Conservation (phyloP, 1,140 invertebrate genomes). For the Sarcophaga bullata region DNA sequence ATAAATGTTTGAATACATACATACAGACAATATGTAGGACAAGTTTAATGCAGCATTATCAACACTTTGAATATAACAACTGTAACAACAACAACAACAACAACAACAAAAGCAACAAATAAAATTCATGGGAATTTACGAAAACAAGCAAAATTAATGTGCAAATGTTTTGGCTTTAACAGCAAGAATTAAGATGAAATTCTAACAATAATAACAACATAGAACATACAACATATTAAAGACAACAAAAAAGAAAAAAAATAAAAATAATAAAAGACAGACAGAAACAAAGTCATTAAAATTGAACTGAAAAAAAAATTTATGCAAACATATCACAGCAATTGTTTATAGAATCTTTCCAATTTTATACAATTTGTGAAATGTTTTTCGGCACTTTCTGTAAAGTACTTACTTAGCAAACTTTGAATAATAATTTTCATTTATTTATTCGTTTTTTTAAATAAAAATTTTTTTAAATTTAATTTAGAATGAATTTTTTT, state of each 20-base stretch:
- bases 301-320: background rate
- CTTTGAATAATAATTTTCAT: too few species aligned
- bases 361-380: background rate
- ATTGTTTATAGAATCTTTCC: background rate
- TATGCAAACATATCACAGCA: background rate
- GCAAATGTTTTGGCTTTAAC: constrained; percentile 20
- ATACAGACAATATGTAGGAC: background rate
- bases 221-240: too few species aligned
- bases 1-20: too few species aligned
- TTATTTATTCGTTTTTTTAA: too few species aligned
- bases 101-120: background rate
- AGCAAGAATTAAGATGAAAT: constrained; percentile 11
- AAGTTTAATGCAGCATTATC: constrained; percentile 18
- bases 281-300: background rate
- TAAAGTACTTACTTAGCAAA: too few species aligned
- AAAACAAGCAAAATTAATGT: background rate
- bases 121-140: background rate
- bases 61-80: constrained; percentile 7
- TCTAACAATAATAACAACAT: background rate
- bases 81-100: too few species aligned
- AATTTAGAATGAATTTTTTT: too few species aligned
- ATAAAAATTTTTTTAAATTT: too few species aligned
- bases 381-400: too few species aligned
- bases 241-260: background rate
- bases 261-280: background rate